Conservation (phyloP, 37 sponge, comb jelly and placozoan species). For the Aplysina aerophoba region DNA sequence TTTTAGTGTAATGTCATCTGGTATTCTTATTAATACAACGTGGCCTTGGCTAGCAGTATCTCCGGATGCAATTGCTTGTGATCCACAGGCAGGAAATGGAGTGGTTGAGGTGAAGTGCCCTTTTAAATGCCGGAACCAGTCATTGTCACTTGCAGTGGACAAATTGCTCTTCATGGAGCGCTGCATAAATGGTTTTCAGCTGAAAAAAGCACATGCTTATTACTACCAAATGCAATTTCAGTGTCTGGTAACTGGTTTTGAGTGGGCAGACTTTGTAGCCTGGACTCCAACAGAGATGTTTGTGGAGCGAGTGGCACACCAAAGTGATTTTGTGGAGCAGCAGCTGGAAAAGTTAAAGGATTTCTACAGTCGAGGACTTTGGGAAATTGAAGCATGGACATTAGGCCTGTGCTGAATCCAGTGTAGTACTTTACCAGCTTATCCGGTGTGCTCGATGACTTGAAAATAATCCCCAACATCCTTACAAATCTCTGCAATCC, state of each 20-base stretch:
- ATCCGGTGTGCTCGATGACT: constrained; percentile 26
- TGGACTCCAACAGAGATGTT: constrained; percentile 23
- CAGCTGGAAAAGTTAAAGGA: not conserved
- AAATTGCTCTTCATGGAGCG: not conserved
- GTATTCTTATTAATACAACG: not conserved
- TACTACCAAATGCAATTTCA: constrained; percentile 37
- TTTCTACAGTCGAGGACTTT: constrained; percentile 34
- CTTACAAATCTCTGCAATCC: constrained; percentile 36
- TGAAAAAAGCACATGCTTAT: constrained; percentile 4
- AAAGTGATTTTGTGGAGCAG: not conserved
- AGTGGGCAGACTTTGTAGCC: constrained; percentile 22
- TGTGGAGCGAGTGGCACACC: not conserved
- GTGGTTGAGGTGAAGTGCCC: constrained; percentile 38
- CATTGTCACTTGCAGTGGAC: not conserved
- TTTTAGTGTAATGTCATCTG: not conserved
- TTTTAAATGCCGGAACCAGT: not conserved
- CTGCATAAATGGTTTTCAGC: not conserved
- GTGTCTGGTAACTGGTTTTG: not conserved
- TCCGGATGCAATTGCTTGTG: constrained; percentile 26
- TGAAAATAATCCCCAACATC: constrained; percentile 31
- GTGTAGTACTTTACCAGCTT: not conserved
- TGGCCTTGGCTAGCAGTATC: constrained; percentile 34
- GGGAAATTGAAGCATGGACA: constrained; percentile 11
- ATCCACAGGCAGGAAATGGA: not conserved
- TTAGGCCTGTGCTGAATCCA: not conserved